Evolutionary conservation across 2,888 invertebrate species (phyloP), one percentile per base, ranked within the genome.

Genomic region (Homarus gammarus): DNA sequence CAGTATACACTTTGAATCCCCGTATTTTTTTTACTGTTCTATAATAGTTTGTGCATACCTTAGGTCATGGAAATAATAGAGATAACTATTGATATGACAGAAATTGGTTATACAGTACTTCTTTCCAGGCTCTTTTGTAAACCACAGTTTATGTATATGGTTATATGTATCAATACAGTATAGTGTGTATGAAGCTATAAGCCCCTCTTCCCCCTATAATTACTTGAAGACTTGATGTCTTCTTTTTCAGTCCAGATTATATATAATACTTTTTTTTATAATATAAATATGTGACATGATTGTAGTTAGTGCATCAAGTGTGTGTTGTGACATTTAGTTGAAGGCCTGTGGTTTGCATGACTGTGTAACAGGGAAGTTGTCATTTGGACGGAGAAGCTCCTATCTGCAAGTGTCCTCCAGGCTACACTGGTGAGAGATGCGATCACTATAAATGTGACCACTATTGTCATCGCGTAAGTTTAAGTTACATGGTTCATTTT

Each of bases 401-500:
- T 2, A 12, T 27, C n/a, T 91, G 92, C 85, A 44, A 15, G 10
- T 92, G 92, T 38, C 70, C 56, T 12, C 87, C 61, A 44, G 90
- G 90, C 51, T 91, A 77, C 82, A 79, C 64, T 49, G 92, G 92
- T 10, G 75, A 89, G 56, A 56, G 64, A 27, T 92, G 92, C 84
- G 75, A 92, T 36, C 51, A 61, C 44, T 73, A 87, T 44, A 73
- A 81, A 33, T 89, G 89, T 73, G 81, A 89, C 12, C 78, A 79
- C 49, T 84, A 64, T 56, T 89, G 89, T 64, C 81, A 89, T 31
- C 70, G 85, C n/a, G 89, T 89, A 85, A 89, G 89, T 78, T 64
- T 18, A 44, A n/a, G n/a, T n/a, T n/a, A n/a, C n/a, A n/a, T n/a
- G n/a, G n/a, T n/a, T n/a, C n/a, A n/a, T n/a, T n/a, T n/a, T n/a